Evolutionary conservation across 2,797 vertebrate species (phyloP), one percentile per base, ranked within the genome.

Genomic region (Lerista edwardsae): DNA sequence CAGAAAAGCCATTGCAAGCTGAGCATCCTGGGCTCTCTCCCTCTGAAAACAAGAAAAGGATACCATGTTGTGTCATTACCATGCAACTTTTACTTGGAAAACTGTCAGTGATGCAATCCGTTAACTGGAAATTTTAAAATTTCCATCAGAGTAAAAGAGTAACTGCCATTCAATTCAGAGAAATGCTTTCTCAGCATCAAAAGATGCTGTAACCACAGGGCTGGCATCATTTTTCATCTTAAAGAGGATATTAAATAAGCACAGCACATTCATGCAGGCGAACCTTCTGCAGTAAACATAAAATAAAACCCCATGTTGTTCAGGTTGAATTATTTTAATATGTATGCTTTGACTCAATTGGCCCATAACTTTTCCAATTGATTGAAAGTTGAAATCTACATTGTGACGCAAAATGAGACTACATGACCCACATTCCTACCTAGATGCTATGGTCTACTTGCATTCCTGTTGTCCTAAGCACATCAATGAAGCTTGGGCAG

Each of bases 161-260:
- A 86, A 87, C 89, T 93, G 91, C 94, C 93, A 93, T 94, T 96
- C 93, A 93, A 90, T 91, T 84, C 89, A 82, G 55, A 67, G 90
- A 92, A 94, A 92, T 89, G 94, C 91, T 94, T 94, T 92, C 93
- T 94, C 91, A 90, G 94, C 39, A 6, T 94, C 94, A 93, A 92
- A 95, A 94, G 92, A 94, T 92, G 92, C 92, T 88, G 89, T 95
- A 95, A 93, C 90, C 84, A 90, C 85, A 89, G 86, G 91, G 88
- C 93, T 89, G 88, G 90, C 87, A 92, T 91, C 89, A 87, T 96
- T 94, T 95, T 94, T 96, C 94, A 94, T 94, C 94, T 93, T 95
- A 94, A 95, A 93, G 93, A 93, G 91, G 91, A 90, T 90, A 94
- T 95, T 95, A 95, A 95, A 92, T 94, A 95, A 96, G 94, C 94